Evolutionary conservation across 2,888 invertebrate species (phyloP).

Genomic region (Ethmia dodecea): DNA sequence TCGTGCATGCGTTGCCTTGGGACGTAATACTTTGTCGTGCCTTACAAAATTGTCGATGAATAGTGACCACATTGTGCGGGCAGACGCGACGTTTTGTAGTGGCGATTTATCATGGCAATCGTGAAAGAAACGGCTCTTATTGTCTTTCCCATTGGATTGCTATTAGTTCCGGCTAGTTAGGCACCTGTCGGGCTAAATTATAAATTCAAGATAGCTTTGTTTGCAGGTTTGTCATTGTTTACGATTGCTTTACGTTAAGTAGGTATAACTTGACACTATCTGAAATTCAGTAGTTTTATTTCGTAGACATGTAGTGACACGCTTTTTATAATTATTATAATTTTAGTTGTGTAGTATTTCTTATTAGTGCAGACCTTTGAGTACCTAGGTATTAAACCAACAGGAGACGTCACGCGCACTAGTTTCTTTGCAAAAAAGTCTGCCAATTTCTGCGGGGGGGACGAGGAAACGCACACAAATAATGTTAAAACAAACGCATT

Average conservation of each 20-base stretch:
- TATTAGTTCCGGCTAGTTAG: conserved; percentile 34
- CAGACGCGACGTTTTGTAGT: not conserved
- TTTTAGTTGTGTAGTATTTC: too few species aligned
- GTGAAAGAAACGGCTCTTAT: conserved; percentile 9
- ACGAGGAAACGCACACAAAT: too few species aligned
- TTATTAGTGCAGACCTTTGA: too few species aligned
- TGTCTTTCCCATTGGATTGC: conserved; percentile 23
- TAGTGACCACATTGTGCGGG: not conserved
- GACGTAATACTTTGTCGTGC: not conserved
- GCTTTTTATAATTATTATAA: too few species aligned
- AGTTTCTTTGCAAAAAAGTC: too few species aligned
- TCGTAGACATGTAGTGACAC: too few species aligned
- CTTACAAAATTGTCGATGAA: too few species aligned
- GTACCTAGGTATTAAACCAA: too few species aligned
- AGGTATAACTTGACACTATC: not conserved
- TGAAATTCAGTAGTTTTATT: too few species aligned
- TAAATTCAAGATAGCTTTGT: conserved; percentile 16
- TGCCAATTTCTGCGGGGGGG: too few species aligned
- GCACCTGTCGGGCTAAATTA: conserved; percentile 24
- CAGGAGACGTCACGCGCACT: too few species aligned
- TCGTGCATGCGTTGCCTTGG: conserved; percentile 4
- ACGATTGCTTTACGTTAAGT: conserved; percentile 4
- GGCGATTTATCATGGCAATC: conserved; percentile 3
- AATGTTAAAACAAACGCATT: too few species aligned
- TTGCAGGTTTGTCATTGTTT: conserved; percentile 16